Evolutionary conservation across 2,888 invertebrate species (phyloP).

Genomic region (Antitype chi): DNA sequence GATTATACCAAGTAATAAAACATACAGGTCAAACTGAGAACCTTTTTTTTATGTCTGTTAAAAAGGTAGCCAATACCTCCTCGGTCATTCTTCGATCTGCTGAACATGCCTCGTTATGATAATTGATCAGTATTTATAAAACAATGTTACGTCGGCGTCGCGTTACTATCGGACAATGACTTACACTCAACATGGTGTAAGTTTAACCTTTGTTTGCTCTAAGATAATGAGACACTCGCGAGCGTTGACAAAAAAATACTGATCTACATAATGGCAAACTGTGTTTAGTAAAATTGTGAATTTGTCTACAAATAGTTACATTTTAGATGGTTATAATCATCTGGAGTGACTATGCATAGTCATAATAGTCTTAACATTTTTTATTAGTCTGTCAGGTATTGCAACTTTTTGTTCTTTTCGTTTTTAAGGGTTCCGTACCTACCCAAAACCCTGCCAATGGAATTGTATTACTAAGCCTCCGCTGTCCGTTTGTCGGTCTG

Average conservation of each 20-base stretch:
- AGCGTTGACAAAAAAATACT: slow-evolving; percentile 27
- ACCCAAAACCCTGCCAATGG: too few species aligned
- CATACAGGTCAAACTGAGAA: too few species aligned
- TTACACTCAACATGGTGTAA: slow-evolving; percentile 54
- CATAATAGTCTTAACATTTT: neutral
- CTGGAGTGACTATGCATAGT: neutral
- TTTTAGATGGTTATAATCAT: neutral
- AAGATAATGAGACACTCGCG: slow-evolving; percentile 57
- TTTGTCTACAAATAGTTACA: neutral
- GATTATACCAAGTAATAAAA: neutral
- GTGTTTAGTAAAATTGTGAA: neutral
- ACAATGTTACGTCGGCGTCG: slow-evolving; percentile 42
- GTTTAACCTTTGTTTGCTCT: slow-evolving; percentile 70
- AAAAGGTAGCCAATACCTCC: neutral
- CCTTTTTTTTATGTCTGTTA: too few species aligned
- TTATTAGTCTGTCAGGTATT: neutral
- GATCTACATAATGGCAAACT: slow-evolving; percentile 10
- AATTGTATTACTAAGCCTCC: too few species aligned
- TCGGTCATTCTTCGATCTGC: slow-evolving; percentile 17
- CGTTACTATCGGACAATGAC: slow-evolving; percentile 74
- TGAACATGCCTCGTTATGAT: slow-evolving; percentile 18
- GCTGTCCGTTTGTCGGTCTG: too few species aligned
- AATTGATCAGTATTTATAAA: slow-evolving; percentile 44
- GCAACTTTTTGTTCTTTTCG: neutral
- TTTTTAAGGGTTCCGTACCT: neutral